Conservation (phyloP, 2,113 vertebrate genomes). For the Spea multiplicata region DNA sequence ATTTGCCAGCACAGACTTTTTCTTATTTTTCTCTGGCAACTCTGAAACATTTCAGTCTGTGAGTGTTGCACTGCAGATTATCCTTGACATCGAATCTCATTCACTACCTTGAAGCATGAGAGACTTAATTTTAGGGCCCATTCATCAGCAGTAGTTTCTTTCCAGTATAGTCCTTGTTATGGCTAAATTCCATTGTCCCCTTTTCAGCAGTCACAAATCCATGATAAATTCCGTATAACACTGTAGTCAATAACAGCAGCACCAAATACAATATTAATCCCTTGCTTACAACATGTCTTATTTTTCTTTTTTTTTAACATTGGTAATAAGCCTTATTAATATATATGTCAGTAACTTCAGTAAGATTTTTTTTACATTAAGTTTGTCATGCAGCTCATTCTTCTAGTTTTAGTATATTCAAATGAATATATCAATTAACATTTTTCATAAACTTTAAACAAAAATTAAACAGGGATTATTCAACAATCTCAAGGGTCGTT, state of each 20-base stretch:
- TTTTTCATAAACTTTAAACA: slow-evolving; percentile 46
- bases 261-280: slow-evolving; percentile 77
- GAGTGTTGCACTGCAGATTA: slow-evolving; percentile 33
- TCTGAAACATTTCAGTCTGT: slow-evolving; percentile 30
- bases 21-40: slow-evolving; percentile 3
- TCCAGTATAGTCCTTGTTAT: slow-evolving; percentile 72
- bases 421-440: slow-evolving; percentile 26
- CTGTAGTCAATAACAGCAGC: slow-evolving; percentile 80
- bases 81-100: slow-evolving; percentile 51
- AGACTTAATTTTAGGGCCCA: slow-evolving; percentile 63
- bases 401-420: slow-evolving; percentile 58
- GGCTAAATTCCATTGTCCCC: slow-evolving; percentile 73
- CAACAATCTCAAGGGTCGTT: slow-evolving; percentile 58
- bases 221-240: slow-evolving; percentile 78
- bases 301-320: slow-evolving; percentile 55
- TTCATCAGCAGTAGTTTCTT: slow-evolving; percentile 73
- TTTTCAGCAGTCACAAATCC: slow-evolving; percentile 78
- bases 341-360: slow-evolving; percentile 76
- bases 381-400: slow-evolving; percentile 75
- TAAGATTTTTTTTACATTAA: slow-evolving; percentile 67
- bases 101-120: slow-evolving; percentile 57
- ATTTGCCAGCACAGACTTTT: slow-evolving; percentile 26
- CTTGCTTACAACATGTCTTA: slow-evolving; percentile 64
- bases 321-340: slow-evolving; percentile 67
- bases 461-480: slow-evolving; percentile 60